phyloP scores from a whole-genome alignment of 2,888 invertebrate species.

The Dioctria rufipes region DNA sequence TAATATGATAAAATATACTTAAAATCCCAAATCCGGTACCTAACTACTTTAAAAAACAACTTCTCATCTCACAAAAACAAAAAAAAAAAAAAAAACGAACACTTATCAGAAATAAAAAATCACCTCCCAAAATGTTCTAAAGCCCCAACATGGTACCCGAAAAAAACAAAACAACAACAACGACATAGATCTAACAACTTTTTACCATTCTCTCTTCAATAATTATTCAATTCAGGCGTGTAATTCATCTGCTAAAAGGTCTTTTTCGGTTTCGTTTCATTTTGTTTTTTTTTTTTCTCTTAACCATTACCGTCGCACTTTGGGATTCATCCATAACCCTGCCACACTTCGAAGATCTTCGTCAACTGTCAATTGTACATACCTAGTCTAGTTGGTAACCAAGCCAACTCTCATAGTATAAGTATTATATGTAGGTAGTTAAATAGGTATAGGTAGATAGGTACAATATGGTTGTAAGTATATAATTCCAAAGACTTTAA shows the following conservation, averaged over 20 bases:
- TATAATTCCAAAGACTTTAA: no score
- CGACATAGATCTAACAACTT: not conserved
- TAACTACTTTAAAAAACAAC: not conserved
- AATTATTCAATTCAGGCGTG: conserved; percentile 54
- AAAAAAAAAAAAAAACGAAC: not conserved
- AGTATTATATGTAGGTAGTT: no score
- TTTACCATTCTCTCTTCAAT: conserved; percentile 26
- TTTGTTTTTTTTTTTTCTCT: not conserved
- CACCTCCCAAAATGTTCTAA: conserved; percentile 43
- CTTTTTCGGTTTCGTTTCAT: conserved; percentile 26
- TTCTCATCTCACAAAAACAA: not conserved
- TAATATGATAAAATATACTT: not conserved
- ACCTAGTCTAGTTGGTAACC: no score
- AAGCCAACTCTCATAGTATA: no score
- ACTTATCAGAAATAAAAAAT: not conserved
- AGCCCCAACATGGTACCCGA: conserved; percentile 3
- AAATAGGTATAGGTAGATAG: not conserved
- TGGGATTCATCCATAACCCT: not conserved
- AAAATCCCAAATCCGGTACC: not conserved
- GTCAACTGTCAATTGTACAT: no score
- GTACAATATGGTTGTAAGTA: no score
- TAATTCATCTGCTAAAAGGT: conserved; percentile 53
- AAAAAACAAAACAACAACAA: conserved; percentile 10
- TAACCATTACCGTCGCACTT: not conserved
- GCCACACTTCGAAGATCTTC: no score